phyloP scores from a whole-genome alignment of 1,140 invertebrate genomes.

The Hyles vespertilio region DNA sequence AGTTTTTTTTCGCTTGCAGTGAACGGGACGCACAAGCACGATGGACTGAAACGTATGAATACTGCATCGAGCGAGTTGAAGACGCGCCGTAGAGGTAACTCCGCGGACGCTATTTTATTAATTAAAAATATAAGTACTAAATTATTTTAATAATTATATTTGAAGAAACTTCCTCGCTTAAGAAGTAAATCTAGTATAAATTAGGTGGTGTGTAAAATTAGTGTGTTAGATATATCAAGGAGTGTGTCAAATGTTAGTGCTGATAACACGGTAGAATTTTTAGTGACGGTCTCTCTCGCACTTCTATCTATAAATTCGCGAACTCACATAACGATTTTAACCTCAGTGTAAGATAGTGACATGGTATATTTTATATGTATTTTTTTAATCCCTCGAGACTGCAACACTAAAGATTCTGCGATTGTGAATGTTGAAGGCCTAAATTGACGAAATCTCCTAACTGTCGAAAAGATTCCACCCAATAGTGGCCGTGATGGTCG shows the following conservation, averaged over 20 bases:
- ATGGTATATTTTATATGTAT: no score
- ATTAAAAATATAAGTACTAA: conserved; percentile 65
- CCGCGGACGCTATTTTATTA: conserved; percentile 1
- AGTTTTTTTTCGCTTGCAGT: conserved; percentile 41
- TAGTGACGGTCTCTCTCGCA: conserved; percentile 24
- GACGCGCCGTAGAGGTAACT: neutral
- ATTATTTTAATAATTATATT: conserved; percentile 66
- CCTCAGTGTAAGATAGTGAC: no score
- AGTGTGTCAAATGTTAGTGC: conserved; percentile 14
- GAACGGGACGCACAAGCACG: conserved; percentile 17
- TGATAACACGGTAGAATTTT: conserved; percentile 33
- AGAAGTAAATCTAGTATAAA: conserved; percentile 49
- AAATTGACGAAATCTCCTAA: conserved; percentile 33
- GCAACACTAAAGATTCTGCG: conserved; percentile 47
- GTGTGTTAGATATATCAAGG: conserved; percentile 36
- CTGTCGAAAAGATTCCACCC: conserved; percentile 43
- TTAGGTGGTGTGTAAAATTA: conserved; percentile 43
- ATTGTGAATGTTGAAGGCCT: conserved; percentile 34
- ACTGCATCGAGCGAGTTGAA: neutral
- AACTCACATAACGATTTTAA: conserved; percentile 1
- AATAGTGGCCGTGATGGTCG: conserved; percentile 44
- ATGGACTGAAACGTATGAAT: conserved; percentile 26
- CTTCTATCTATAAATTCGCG: neutral
- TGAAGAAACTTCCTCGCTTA: conserved; percentile 64
- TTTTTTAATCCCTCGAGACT: neutral